Percentiles rank a stretch among this genome's conserved stretches.
Conservation (phyloP, 2,888 invertebrate species). For the Orthonychiurus folsomi region DNA sequence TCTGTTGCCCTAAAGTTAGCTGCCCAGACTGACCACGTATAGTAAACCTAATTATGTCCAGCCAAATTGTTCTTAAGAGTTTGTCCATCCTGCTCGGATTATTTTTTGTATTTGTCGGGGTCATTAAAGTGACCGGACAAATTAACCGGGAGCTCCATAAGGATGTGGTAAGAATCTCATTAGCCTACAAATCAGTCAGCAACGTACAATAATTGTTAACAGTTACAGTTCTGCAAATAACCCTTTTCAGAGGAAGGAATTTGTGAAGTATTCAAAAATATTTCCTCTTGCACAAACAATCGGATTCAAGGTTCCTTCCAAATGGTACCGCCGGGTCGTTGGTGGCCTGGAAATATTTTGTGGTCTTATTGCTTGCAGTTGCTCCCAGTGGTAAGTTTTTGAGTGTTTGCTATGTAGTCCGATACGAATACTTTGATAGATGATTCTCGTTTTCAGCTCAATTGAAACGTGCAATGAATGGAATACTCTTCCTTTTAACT, state of each 20-base stretch:
- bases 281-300: slow-evolving; percentile 72
- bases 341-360: slow-evolving; percentile 76
- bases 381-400: slow-evolving; percentile 68
- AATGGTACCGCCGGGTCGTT: slow-evolving; percentile 79
- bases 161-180: slow-evolving; percentile 84
- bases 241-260: slow-evolving; percentile 78
- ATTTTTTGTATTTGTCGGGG: slow-evolving; percentile 90
- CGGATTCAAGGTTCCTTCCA: slow-evolving; percentile 79
- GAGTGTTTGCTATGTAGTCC: background rate
- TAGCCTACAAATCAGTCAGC: slow-evolving; percentile 3
- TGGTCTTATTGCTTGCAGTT: slow-evolving; percentile 60
- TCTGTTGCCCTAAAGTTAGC: too few relatives aligned
- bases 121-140: slow-evolving; percentile 80
- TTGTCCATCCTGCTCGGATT: slow-evolving; percentile 82
- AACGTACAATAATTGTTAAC: too few relatives aligned
- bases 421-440: slow-evolving; percentile 4
- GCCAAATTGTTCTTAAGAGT: slow-evolving; percentile 67
- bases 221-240: background rate
- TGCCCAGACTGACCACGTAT: too few relatives aligned
- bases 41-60: too few relatives aligned
- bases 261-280: slow-evolving; percentile 91
- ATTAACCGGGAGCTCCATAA: slow-evolving; percentile 91
- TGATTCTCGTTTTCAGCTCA: slow-evolving; percentile 55
- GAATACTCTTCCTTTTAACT: slow-evolving; percentile 72
- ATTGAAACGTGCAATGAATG: slow-evolving; percentile 81